A percentile compares a stretch with the other conserved stretches of the same genome.
Conservation (phyloP, 1,140 invertebrate genomes). For the Aphis gossypii region DNA sequence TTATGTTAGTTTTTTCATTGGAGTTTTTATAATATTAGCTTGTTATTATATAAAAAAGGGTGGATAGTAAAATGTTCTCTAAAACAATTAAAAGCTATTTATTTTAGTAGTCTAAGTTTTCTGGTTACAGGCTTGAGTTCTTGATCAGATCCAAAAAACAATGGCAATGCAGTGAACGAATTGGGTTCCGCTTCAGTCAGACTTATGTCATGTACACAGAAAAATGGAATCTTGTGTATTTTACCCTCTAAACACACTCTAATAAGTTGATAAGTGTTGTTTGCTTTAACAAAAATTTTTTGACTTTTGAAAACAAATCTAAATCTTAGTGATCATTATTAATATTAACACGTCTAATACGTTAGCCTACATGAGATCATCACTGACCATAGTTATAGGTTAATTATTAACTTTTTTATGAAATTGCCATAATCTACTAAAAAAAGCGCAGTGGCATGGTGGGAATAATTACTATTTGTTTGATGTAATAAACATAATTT, state of each 20-base stretch:
- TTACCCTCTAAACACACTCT: not conserved
- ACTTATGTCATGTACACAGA: constrained; percentile 30
- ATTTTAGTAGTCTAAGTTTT: constrained; percentile 51
- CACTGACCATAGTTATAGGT: no score
- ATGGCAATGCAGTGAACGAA: constrained; percentile 37
- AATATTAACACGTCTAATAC: not conserved
- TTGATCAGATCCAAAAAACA: constrained; percentile 29
- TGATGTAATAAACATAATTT: no score
- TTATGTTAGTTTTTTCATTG: no score
- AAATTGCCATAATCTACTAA: no score
- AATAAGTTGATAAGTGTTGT: constrained; percentile 11
- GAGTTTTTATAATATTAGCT: no score
- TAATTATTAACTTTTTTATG: no score
- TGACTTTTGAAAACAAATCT: constrained; percentile 14
- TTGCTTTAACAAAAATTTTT: constrained; percentile 44
- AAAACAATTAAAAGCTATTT: not conserved
- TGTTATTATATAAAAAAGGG: no score
- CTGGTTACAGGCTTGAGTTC: constrained; percentile 32
- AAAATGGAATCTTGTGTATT: constrained; percentile 26
- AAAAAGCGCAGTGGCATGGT: no score
- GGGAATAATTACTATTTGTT: no score
- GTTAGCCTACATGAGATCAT: no score
- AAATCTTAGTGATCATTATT: not conserved
- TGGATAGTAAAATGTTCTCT: not conserved
- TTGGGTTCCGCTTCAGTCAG: not conserved